Evolutionary conservation across 2,113 vertebrate species (phyloP).

Genomic region (Rhabdomys dilectus): DNA sequence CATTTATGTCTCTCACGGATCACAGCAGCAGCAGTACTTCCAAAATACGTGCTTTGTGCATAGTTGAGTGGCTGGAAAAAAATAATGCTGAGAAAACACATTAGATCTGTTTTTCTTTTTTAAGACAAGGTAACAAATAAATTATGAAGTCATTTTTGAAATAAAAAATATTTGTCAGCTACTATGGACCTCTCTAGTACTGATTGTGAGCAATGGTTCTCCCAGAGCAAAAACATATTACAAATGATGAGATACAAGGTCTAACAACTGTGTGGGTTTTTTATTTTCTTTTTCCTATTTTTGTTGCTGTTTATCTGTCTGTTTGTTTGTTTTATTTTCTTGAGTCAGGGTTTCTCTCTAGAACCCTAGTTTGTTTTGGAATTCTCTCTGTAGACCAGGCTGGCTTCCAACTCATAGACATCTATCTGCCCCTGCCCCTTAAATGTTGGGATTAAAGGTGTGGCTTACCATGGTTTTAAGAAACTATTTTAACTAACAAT

Average conservation of each 20-base stretch:
- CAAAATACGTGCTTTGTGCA: background rate
- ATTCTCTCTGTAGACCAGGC: background rate
- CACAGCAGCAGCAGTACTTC: background rate
- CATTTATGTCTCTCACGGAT: background rate
- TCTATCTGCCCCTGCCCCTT: background rate
- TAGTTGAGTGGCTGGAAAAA: background rate
- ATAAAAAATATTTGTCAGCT: background rate
- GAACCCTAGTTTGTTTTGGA: background rate
- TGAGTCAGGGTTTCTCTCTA: background rate
- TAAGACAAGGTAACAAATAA: background rate
- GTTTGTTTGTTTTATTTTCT: background rate
- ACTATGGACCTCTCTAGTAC: background rate
- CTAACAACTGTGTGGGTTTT: background rate
- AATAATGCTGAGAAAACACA: constrained; percentile 13
- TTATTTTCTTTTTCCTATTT: background rate
- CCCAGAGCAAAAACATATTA: background rate
- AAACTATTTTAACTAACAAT: background rate
- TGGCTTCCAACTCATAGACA: background rate
- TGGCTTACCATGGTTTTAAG: background rate
- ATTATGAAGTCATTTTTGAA: constrained; percentile 2
- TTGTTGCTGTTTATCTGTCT: background rate
- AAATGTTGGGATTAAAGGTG: background rate
- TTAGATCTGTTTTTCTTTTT: background rate
- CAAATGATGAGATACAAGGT: background rate
- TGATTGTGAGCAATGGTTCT: background rate